Percentiles rank a stretch among this genome's conserved stretches.
phyloP scores from a whole-genome alignment of 2,797 vertebrate genomes.

The Trichosurus vulpecula region DNA sequence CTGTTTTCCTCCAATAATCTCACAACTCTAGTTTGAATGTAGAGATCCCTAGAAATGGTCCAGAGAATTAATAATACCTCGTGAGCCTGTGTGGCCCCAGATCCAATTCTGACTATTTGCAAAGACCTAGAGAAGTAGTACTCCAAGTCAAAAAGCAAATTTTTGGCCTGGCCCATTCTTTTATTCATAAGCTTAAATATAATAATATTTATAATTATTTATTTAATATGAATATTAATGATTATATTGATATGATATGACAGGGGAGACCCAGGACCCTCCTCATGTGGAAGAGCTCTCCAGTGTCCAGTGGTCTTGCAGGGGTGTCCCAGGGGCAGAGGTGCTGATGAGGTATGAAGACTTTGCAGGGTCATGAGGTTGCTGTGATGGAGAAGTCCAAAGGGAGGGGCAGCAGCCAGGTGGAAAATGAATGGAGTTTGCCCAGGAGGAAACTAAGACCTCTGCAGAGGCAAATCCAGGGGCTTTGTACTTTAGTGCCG shows the following conservation, averaged over 20 bases:
- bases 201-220: too few species aligned
- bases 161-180: not conserved
- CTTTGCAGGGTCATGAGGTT: not conserved
- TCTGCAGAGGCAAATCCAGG: not conserved
- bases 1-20: conserved; percentile 14
- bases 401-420: not conserved
- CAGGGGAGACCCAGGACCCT: not conserved
- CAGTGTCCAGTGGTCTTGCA: too few species aligned
- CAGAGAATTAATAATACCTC: not conserved
- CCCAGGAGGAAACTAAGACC: too few species aligned
- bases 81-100: not conserved
- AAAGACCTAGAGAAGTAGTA: not conserved
- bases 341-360: not conserved
- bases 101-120: conserved; percentile 38
- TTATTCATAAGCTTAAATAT: too few species aligned
- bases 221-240: too few species aligned
- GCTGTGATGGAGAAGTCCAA: not conserved
- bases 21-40: conserved; percentile 46
- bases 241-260: too few species aligned
- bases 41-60: conserved; percentile 1
- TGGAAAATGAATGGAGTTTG: not conserved
- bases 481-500: not conserved
- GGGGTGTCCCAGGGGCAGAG: not conserved
- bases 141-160: too few species aligned
- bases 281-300: not conserved